Percentiles rank a stretch among this genome's conserved stretches.
Conservation (phyloP, 2,113 vertebrate species). For the Gasterosteus aculeatus region DNA sequence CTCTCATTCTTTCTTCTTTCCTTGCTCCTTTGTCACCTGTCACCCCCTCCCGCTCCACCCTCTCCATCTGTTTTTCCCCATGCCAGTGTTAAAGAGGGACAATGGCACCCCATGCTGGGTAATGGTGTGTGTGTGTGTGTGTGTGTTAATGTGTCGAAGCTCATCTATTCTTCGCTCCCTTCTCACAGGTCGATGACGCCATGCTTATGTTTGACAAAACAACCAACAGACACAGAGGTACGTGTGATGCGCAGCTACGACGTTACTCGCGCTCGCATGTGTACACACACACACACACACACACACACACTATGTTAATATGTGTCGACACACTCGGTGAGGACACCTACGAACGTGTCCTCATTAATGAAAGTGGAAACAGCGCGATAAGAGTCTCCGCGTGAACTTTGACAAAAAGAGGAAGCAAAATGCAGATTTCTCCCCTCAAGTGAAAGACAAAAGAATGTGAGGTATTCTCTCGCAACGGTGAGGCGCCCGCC, state of each 20-base stretch:
- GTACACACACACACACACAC: constrained; percentile 14
- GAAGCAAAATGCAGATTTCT: neutral
- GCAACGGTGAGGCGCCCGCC: constrained; percentile 24
- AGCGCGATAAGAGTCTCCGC: constrained; percentile 25
- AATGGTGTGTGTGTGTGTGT: constrained; percentile 65
- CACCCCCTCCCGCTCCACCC: constrained; percentile 69
- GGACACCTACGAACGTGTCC: constrained; percentile 19
- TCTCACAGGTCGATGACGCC: constrained; percentile 91
- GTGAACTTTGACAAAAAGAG: neutral
- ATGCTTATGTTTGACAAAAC: constrained; percentile 99
- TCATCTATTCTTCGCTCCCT: constrained; percentile 71
- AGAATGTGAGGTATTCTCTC: constrained; percentile 20
- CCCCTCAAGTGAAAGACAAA: neutral
- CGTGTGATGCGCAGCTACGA: constrained; percentile 1
- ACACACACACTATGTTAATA: constrained; percentile 34
- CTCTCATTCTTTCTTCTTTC: constrained; percentile 44
- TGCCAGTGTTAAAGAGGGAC: constrained; percentile 71
- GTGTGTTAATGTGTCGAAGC: constrained; percentile 52
- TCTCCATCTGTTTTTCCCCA: constrained; percentile 74
- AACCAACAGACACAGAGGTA: constrained; percentile 96
- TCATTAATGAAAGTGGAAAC: constrained; percentile 25
- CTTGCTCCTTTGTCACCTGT: constrained; percentile 76
- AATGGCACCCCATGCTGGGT: constrained; percentile 80
- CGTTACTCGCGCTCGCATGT: constrained; percentile 4
- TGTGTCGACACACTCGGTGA: constrained; percentile 1